These are phyloP conservation scores for Podilymbus podiceps DNA, from an alignment of 2,113 vertebrate species.

Conservation along the genomic window DNA sequence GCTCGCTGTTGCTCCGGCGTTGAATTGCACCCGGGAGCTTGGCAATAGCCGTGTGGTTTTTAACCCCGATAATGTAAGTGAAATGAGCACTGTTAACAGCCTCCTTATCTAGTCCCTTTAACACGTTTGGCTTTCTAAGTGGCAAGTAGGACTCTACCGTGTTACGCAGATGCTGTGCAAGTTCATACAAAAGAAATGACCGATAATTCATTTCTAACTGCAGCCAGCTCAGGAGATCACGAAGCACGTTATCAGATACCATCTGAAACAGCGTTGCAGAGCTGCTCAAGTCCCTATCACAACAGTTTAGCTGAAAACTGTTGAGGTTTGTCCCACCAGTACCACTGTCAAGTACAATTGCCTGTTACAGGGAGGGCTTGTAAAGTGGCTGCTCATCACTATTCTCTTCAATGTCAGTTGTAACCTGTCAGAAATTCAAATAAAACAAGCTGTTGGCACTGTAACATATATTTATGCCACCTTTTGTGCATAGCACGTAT, in stretches of 20 bases:
- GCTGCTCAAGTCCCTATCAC: background rate
- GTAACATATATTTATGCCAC: background rate
- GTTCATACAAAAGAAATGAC: background rate
- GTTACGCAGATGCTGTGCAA: background rate
- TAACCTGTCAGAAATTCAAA: slow-evolving; percentile 51
- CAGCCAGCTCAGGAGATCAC: background rate
- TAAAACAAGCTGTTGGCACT: background rate
- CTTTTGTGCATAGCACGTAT: background rate
- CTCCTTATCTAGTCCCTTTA: background rate
- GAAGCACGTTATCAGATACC: background rate
- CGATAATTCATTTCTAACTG: background rate
- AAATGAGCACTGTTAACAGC: background rate
- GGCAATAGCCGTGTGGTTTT: background rate
- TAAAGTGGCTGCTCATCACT: slow-evolving; percentile 56
- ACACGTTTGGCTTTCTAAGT: background rate
- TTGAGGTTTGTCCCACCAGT: slow-evolving; percentile 48
- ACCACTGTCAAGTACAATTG: background rate
- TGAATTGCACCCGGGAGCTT: background rate
- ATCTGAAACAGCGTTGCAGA: slow-evolving; percentile 47
- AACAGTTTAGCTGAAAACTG: slow-evolving; percentile 44
- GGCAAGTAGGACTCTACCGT: background rate
- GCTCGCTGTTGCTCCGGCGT: background rate
- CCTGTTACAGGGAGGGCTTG: slow-evolving; percentile 28
- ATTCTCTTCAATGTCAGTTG: slow-evolving; percentile 42
- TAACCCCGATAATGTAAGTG: background rate